phyloP scores from a whole-genome alignment of 2,888 invertebrate genomes.

The Agrilus cyanescens region DNA sequence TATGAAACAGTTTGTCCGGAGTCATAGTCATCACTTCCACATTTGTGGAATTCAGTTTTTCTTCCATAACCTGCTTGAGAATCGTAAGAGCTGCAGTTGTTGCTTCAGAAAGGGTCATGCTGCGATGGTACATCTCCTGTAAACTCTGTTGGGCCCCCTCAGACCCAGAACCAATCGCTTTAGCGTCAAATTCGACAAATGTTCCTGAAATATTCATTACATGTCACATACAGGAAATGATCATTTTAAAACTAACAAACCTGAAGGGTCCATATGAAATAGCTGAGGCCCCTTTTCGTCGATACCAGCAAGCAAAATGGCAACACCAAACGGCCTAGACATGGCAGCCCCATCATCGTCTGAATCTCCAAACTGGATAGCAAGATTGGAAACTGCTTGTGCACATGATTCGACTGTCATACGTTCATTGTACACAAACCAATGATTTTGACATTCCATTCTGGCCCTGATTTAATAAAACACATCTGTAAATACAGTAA shows the following conservation, averaged over 20 bases:
- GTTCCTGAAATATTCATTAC: constrained; percentile 71
- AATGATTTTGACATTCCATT: constrained; percentile 94
- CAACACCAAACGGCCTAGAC: constrained; percentile 98
- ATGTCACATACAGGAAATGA: not conserved
- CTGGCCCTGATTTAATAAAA: constrained; percentile 52
- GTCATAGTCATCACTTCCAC: constrained; percentile 96
- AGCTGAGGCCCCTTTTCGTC: constrained; percentile 91
- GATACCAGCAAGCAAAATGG: constrained; percentile 90
- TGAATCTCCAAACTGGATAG: constrained; percentile 98
- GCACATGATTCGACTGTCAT: constrained; percentile 97
- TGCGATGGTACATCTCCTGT: constrained; percentile 61
- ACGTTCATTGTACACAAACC: constrained; percentile 94
- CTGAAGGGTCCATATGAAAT: constrained; percentile 98
- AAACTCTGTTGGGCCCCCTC: constrained; percentile 97
- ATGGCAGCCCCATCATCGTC: constrained; percentile 89
- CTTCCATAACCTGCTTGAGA: constrained; percentile 99
- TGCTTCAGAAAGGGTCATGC: constrained; percentile 90
- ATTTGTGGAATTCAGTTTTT: constrained; percentile 91
- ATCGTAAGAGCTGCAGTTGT: constrained; percentile 84
- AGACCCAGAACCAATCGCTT: constrained; percentile 98
- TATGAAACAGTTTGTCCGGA: constrained; percentile 69
- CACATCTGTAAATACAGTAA: not conserved
- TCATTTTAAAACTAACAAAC: constrained; percentile 29
- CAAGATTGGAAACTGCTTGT: constrained; percentile 95
- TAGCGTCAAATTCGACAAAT: constrained; percentile 95